These are phyloP conservation scores for Cinclus mexicanus DNA, from an alignment of 2,113 vertebrate genomes.

Conservation along the genomic window DNA sequence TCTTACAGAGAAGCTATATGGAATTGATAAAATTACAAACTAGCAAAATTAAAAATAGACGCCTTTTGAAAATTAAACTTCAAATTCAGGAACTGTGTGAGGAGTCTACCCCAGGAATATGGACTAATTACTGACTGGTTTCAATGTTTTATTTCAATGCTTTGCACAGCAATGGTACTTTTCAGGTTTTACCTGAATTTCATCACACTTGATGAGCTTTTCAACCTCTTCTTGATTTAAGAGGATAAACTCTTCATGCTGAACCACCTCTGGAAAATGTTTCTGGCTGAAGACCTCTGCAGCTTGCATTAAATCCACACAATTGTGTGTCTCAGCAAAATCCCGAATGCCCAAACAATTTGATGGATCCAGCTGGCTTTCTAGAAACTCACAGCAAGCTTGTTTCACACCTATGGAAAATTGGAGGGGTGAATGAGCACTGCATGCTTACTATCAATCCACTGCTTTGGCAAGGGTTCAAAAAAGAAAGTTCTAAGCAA, in stretches of 20 bases:
- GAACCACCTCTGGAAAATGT: constrained; percentile 97
- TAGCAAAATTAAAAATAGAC: neutral
- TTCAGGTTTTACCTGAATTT: constrained; percentile 89
- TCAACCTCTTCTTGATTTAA: constrained; percentile 95
- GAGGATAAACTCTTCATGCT: constrained; percentile 98
- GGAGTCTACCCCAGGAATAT: neutral
- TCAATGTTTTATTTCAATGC: neutral
- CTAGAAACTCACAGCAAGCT: constrained; percentile 97
- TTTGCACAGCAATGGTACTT: neutral
- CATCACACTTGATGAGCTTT: constrained; percentile 97
- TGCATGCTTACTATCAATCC: neutral
- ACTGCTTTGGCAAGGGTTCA: constrained; percentile 29
- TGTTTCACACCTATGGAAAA: constrained; percentile 90
- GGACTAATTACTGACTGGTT: neutral
- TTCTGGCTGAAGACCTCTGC: constrained; percentile 98
- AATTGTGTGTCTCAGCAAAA: constrained; percentile 99
- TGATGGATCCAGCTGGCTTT: constrained; percentile 95
- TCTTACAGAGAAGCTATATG: neutral
- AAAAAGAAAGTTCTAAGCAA: neutral
- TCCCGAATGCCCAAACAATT: constrained; percentile 98
- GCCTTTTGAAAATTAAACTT: neutral
- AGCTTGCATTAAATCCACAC: constrained; percentile 96
- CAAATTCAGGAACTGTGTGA: neutral
- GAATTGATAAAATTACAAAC: neutral
- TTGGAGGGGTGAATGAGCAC: constrained; percentile 57